These are phyloP conservation scores for Chaetodon auriga DNA, from an alignment of 2,113 vertebrate species.

Conservation along the genomic window DNA sequence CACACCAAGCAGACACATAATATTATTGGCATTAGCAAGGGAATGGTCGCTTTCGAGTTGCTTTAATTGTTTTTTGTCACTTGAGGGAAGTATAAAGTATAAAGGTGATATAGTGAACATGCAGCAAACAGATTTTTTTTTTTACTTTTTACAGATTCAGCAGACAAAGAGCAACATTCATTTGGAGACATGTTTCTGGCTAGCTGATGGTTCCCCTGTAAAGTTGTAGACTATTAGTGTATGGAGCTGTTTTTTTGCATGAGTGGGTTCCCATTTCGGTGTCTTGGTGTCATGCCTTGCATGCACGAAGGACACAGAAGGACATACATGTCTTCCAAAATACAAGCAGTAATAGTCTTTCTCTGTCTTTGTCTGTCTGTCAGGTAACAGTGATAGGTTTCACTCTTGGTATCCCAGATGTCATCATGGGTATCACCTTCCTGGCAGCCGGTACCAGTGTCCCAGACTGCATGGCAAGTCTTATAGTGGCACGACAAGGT, in stretches of 20 bases:
- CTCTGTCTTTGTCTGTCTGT: slow-evolving; percentile 8
- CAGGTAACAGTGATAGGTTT: slow-evolving; percentile 98
- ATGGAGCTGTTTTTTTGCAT: background rate
- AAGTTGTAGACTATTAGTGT: background rate
- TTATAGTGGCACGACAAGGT: slow-evolving; percentile 98
- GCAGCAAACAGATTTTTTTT: background rate
- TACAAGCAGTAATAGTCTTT: background rate
- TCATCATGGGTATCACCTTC: slow-evolving; percentile 99
- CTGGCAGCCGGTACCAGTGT: slow-evolving; percentile 97
- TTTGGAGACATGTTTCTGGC: background rate
- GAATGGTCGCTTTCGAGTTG: no score
- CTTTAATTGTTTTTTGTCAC: background rate
- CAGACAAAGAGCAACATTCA: background rate
- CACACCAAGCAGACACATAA: background rate
- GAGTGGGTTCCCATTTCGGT: background rate
- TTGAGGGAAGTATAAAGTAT: no score
- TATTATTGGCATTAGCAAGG: background rate
- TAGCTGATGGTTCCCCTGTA: background rate
- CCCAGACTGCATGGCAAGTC: slow-evolving; percentile 98
- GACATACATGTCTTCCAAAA: background rate
- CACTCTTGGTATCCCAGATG: slow-evolving; percentile 96
- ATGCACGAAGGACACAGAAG: background rate
- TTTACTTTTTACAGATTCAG: background rate
- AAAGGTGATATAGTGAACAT: background rate
- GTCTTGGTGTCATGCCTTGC: no score